phyloP scores from a whole-genome alignment of 2,797 vertebrate genomes.

The Paedocypris micromegethes region DNA sequence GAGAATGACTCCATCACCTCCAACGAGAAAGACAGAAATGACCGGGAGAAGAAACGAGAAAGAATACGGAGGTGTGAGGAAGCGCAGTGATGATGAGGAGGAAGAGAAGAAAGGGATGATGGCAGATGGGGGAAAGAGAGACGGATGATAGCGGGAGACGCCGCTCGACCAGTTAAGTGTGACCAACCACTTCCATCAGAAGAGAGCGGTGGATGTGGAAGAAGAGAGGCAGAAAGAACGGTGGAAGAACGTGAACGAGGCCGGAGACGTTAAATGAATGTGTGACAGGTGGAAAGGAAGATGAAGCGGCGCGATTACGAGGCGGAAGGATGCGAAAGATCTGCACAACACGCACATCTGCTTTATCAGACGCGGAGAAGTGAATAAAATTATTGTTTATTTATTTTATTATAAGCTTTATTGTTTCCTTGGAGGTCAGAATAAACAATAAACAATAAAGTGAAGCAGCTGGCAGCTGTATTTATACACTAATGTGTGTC shows the following conservation, averaged over 20 bases:
- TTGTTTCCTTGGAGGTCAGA: too few species aligned
- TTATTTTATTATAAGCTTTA: too few species aligned
- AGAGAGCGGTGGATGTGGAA: background rate
- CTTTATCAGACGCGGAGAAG: too few species aligned
- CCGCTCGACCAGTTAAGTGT: constrained; percentile 12
- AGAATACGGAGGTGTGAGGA: constrained; percentile 21
- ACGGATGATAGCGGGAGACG: constrained; percentile 21
- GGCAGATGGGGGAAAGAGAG: constrained; percentile 22
- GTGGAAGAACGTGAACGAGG: background rate
- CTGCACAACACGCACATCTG: too few species aligned
- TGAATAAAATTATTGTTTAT: too few species aligned
- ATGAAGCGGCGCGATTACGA: constrained; percentile 48
- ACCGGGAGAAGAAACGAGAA: constrained; percentile 5
- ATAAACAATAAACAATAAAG: too few species aligned
- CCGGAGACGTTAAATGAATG: constrained; percentile 40
- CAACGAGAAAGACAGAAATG: background rate
- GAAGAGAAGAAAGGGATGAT: constrained; percentile 11
- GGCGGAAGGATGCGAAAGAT: constrained; percentile 10
- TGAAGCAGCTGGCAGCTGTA: too few species aligned
- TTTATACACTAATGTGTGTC: too few species aligned
- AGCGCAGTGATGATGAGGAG: constrained; percentile 30
- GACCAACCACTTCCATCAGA: constrained; percentile 10
- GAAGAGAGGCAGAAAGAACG: background rate
- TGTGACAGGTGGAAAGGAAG: constrained; percentile 53
- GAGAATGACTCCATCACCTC: too few species aligned